Evolutionary conservation across 2,113 vertebrate species (phyloP), one percentile per base, ranked within the genome.

Genomic region (Hiodon alosoides): DNA sequence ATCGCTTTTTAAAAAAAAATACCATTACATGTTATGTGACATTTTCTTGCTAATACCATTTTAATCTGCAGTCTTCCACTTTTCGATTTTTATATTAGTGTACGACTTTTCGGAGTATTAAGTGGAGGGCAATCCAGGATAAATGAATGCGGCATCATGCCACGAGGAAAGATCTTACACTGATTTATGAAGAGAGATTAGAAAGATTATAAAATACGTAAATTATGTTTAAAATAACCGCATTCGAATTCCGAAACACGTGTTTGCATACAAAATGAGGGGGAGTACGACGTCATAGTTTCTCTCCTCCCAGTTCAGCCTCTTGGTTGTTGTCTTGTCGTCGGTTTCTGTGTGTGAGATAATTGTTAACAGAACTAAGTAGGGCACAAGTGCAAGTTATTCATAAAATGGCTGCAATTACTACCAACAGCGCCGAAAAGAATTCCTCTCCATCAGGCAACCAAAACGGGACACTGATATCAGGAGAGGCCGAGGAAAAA

Each of bases 401-500:
- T 54, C 4, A 62, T 31, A 83, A 84, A 81, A 90, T 89, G 86
- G 84, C 86, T 52, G 76, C 82, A 62, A 68, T 78, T 55, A 50
- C 71, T 7, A 0, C 78, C 13, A 83, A 85, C 54, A 54, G 76
- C 46, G 76, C 61, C 53, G 61, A 71, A 48, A 69, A 51, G 58
- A 79, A 78, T 72, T 60, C 75, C 1, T 11, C 78, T 55, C 10
- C 72, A 1, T 5, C n/a, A 67, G 71, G 52, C 3, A 57, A 48
- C 3, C 79, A 66, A 51, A 53, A 9, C 65, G 75, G 82, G 0
- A 68, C 8, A 7, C 62, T 61, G 59, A 74, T 79, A 16, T 73
- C 61, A 4, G 83, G 82, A 79, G 84, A 86, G 64, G 82, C 81
- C 83, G 85, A 89, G 81, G 83, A 79, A 47, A 73, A 86, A 65